Evolutionary conservation across 1,140 invertebrate species (phyloP), one percentile per base, ranked within the genome.

Genomic region (Camponotus floridanus): DNA sequence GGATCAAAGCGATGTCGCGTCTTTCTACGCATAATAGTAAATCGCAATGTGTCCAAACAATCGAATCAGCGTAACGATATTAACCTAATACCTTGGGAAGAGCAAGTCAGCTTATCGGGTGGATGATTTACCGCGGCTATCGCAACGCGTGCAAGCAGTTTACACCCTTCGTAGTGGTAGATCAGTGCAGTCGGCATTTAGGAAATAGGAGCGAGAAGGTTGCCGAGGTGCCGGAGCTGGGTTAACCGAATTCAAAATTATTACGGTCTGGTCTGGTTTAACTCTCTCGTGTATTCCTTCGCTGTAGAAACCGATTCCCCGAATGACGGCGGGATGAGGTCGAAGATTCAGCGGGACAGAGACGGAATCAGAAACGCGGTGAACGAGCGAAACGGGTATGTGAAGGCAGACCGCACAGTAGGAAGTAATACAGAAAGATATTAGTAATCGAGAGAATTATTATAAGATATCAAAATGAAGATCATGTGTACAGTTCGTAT

Each of bases 231-330:
- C 87, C 87, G 71, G 76, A 78, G 76, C 57, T 71, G 59, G 88
- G 86, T 89, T 91, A 91, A 86, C 79, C 83, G 84, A 86, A 91
- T 91, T 90, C 86, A 88, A 86, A 91, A 89, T 91, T 91, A 91
- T 91, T 88, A 86, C 83, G 74, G 65, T 81, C 65, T 61, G 36
- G 48, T 78, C 65, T 61, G 36, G 48, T 78, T 89, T 89, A 84
- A 89, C 81, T 87, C 85, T 31, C 62, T 65, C n/a, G 78, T 48
- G 67, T 81, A 68, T 76, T 45, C 59, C 70, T 73, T 76, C 33
- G 64, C 26, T 36, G 55, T 48, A 11, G 65, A 59, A 70, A 39
- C 45, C 45, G 51, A 85, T 11, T 45, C 45, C 59, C 39, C 45
- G 80, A 70, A 45, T 68, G 68, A 87, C 55, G 15, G 21, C 3